Base-by-base conservation (phyloP, 2,888 invertebrate genomes). In the Monopis laevigella region DNA sequence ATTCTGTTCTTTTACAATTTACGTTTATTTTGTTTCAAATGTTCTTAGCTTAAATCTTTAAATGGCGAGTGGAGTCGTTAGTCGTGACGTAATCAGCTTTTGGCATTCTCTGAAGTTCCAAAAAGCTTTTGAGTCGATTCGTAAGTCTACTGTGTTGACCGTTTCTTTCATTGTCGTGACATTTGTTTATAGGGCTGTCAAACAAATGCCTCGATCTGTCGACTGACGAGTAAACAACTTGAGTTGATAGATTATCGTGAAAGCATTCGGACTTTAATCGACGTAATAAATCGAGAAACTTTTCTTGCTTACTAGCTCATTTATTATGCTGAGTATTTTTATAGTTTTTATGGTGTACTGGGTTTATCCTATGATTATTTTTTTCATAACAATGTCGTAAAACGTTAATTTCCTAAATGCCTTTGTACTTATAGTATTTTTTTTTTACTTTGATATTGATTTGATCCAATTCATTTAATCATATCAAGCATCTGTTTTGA, bases 141-240 rank as follows among this genome's bases (percentile, higher is more conserved):
- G 17, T 16, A 13, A 32, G 17, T 8, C 17, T 14, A 32, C 17
- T 17, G 11, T 5, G 3, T 13, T 3, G 32, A 32, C 17, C 14
- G 7, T 10, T 32, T 32, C 32, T 32, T n/a, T 32, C 32, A 32
- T 17, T 32, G 32, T 30, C 30, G 12, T 14, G 24, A 8, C 24
- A 3, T 32, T 32, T 32, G 32, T 14, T 32, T 32, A 29, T 12
- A n/a, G 10, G 3, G 6, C 17, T 32, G 32, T 32, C 14, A 32
- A 32, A 14, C 14, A 29, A 32, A 32, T 17, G 32, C 14, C 32
- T 14, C 32, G 32, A 32, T 32, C 17, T 32, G 17, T 32, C 32
- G 32, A 32, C 14, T 14, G 32, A 32, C 10, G 10, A n/a, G 32
- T 32, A 32, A 32, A 32, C 32, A 32, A 32, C 32, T 32, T 32